These are phyloP conservation scores for Apantesis nais DNA, from an alignment of 2,888 invertebrate genomes.

Conservation along the genomic window DNA sequence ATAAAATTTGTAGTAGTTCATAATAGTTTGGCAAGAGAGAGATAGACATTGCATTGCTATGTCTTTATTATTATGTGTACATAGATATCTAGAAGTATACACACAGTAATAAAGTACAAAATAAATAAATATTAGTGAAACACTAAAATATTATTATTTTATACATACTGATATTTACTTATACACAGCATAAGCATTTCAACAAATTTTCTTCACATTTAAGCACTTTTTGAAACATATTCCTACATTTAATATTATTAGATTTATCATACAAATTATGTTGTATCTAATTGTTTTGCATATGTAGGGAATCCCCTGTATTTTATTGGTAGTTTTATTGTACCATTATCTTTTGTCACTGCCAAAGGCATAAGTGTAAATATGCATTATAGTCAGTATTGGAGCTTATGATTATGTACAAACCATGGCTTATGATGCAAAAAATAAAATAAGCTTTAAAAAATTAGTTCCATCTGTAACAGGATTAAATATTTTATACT, in stretches of 20 bases:
- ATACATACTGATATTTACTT: not conserved
- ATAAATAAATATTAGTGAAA: not conserved
- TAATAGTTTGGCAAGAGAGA: too few relatives aligned
- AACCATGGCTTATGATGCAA: not conserved
- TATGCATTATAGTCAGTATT: not conserved
- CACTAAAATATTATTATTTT: not conserved
- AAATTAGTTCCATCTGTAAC: not conserved
- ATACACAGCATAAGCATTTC: not conserved
- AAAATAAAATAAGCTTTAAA: not conserved
- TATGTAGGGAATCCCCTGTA: not conserved
- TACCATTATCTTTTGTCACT: not conserved
- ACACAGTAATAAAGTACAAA: too few relatives aligned
- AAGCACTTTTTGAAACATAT: too few relatives aligned
- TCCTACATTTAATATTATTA: not conserved
- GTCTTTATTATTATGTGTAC: too few relatives aligned
- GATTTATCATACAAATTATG: not conserved
- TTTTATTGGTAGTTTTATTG: not conserved
- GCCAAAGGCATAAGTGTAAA: not conserved
- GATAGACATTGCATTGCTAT: too few relatives aligned
- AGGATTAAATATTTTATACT: not conserved
- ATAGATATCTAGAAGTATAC: too few relatives aligned
- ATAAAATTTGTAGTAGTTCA: too few relatives aligned
- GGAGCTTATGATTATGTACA: not conserved
- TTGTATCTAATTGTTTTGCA: not conserved
- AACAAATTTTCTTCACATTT: not conserved